Evolutionary conservation across 2,797 vertebrate species (phyloP).

Genomic region (Cephalopachus bancanus): DNA sequence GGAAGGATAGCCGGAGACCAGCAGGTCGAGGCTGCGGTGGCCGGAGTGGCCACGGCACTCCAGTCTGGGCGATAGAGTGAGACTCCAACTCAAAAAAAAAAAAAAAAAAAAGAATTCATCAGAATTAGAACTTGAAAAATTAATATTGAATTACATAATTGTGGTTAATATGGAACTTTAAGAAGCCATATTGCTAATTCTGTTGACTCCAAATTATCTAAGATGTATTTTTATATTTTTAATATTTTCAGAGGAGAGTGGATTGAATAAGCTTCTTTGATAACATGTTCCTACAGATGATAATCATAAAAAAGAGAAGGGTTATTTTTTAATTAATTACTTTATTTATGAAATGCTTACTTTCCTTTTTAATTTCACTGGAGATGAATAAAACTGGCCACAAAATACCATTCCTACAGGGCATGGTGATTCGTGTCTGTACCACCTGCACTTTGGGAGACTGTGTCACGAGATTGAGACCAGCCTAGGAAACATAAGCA

Average conservation of each 20-base stretch:
- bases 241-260: background rate
- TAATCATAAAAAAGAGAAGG: background rate
- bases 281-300: background rate
- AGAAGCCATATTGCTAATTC: background rate
- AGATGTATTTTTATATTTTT: background rate
- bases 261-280: constrained; percentile 3
- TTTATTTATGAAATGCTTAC: background rate
- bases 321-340: constrained; percentile 21
- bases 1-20: too few species aligned
- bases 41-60: too few species aligned
- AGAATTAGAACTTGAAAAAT: background rate
- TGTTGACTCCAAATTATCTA: background rate
- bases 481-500: too few species aligned
- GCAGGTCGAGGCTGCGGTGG: too few species aligned
- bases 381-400: background rate
- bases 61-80: too few species aligned
- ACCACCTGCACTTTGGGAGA: too few species aligned
- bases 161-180: background rate
- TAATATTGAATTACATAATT: background rate
- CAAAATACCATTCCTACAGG: background rate
- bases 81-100: background rate
- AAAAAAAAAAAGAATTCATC: background rate
- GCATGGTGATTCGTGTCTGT: too few species aligned
- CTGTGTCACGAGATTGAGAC: too few species aligned
- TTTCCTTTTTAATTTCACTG: constrained; percentile 31